These are phyloP conservation scores for Heliconius cydno DNA, from an alignment of 2,888 invertebrate species.

Conservation along the genomic window DNA sequence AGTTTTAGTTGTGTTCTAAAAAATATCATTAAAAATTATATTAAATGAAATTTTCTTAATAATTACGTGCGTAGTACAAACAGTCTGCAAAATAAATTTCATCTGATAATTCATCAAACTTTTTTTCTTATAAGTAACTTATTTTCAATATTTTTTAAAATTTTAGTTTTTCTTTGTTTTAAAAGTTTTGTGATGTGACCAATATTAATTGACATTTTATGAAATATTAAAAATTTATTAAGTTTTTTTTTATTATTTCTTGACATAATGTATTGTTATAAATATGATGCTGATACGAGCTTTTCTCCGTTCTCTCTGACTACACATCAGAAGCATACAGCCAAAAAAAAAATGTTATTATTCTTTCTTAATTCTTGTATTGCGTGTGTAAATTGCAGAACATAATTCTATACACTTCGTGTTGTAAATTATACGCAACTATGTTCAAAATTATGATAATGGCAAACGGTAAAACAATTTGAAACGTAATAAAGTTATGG, in stretches of 20 bases:
- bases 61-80: neutral
- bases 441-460: slow-evolving; percentile 26
- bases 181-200: too few species aligned
- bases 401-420: slow-evolving; percentile 25
- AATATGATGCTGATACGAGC: neutral
- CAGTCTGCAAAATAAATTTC: neutral
- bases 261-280: too few species aligned
- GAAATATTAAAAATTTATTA: too few species aligned
- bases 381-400: slow-evolving; percentile 35
- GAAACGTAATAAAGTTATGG: slow-evolving; percentile 13
- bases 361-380: slow-evolving; percentile 30
- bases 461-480: slow-evolving; percentile 18
- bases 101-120: too few species aligned
- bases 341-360: neutral
- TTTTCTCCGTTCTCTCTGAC: neutral
- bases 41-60: neutral
- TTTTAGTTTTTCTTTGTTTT: too few species aligned
- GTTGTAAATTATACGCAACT: slow-evolving; percentile 32
- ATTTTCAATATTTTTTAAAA: too few species aligned
- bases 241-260: too few species aligned
- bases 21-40: neutral
- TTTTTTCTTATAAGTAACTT: too few species aligned
- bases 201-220: too few species aligned
- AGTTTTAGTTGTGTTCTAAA: neutral
- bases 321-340: neutral